Evolutionary conservation across 2,797 vertebrate species (phyloP), one percentile per base, ranked within the genome.

Genomic region (Galaxias olidus): DNA sequence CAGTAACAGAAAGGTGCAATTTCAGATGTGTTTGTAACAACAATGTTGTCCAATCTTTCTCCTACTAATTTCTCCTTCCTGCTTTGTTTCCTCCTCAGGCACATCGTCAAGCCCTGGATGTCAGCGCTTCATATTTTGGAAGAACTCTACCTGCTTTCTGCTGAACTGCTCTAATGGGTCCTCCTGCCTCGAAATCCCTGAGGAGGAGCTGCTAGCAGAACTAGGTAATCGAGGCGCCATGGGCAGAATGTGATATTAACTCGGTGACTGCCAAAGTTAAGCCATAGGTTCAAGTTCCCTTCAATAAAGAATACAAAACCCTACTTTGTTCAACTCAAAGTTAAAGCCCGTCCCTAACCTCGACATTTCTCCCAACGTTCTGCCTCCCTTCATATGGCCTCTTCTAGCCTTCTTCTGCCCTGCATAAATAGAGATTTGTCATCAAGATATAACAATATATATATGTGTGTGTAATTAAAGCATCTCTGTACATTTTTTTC

Each of bases 11-110:
- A 30, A 30, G 30, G 6, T 30, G 2, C 30, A 30, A 30, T 30
- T 30, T 18, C 56, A 45, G 4, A 14, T 59, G 59, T 48, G n/a
- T 66, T 67, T 42, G 60, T 41, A 20, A 8, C 20, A 14, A 11
- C 49, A 14, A 10, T 40, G 40, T 47, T 58, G 46, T 47, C 46
- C 13, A 51, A 61, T n/a, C 12, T 51, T 61, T 42, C 10, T 30
- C 17, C 30, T 51, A n/a, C 20, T 41, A 40, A 20, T 70, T 44
- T 4, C 63, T 18, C 0, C 41, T 59, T 58, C 45, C 72, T 20
- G 43, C 40, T 65, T 17, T 66, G 52, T 47, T 59, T 41, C 43
- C 56, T n/a, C 69, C 48, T 19, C 61, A 83, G 77, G 71, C 76
- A 14, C 15, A 15, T 0, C 0, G 17, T 0, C 0, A 7, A 0